Conservation (phyloP, 2,113 vertebrate genomes). For the Galemys pyrenaicus region DNA sequence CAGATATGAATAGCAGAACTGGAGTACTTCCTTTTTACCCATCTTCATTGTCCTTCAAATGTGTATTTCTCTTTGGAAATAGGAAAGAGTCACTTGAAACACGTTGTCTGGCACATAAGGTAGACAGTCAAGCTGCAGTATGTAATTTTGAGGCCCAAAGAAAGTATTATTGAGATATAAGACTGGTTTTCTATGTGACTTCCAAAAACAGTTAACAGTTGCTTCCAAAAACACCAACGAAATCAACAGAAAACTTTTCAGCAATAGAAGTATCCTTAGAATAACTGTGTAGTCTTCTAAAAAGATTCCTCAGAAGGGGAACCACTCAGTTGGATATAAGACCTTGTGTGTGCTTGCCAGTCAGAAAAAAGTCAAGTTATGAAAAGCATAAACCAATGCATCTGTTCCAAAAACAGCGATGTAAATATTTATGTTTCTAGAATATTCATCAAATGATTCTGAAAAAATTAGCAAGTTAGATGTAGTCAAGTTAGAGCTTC, state of each 20-base stretch:
- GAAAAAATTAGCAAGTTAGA: constrained; percentile 6
- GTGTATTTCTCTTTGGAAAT: not conserved
- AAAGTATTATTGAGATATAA: constrained; percentile 40
- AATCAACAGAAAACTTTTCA: constrained; percentile 53
- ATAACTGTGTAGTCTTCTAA: constrained; percentile 21
- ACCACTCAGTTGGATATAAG: not conserved
- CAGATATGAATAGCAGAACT: not conserved
- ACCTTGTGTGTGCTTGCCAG: not conserved
- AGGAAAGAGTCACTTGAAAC: constrained; percentile 52
- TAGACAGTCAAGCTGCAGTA: not conserved
- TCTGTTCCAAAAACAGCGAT: not conserved
- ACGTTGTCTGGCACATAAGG: not conserved
- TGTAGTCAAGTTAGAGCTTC: constrained; percentile 27
- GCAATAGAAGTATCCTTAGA: constrained; percentile 37
- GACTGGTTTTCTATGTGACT: constrained; percentile 47
- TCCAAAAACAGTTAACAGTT: constrained; percentile 58
- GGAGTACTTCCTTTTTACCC: not conserved
- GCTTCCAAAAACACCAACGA: constrained; percentile 55
- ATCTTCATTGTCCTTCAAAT: not conserved
- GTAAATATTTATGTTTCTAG: constrained; percentile 46
- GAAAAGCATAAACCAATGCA: constrained; percentile 35
- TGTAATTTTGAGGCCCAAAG: not conserved
- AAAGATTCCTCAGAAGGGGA: constrained; percentile 27
- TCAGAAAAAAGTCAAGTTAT: not conserved
- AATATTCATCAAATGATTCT: constrained; percentile 37